Base-by-base conservation (phyloP, 2,888 invertebrate genomes). In the Drosophila maculinotata region DNA sequence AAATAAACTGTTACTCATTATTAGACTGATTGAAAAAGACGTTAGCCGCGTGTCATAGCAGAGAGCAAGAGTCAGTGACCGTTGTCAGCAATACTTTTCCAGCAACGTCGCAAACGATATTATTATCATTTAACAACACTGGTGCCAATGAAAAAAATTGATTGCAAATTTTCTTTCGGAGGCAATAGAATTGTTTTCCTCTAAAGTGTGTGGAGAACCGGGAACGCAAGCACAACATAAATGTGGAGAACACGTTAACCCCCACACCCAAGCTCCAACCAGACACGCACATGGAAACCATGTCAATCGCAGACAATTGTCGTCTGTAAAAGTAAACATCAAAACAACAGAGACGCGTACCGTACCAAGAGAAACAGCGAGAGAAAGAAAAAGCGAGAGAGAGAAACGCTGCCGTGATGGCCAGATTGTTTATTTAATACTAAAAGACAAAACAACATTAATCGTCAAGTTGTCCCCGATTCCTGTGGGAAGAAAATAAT, bases 171-270 rank as follows among this genome's bases (percentile, higher is more conserved):
- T 48, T 25, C 33, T 20, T 36, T 45, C 57, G 54, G 52, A 59
- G 58, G 62, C 41, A 59, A 54, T 56, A 65, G 59, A 60, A 57
- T 51, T 38, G 20, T 47, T 66, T 78, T 56, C 44, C 36, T 72
- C 65, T 75, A 83, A 88, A 88, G 87, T 86, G 74, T 73, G 78
- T 84, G 51, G 76, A 76, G 76, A 88, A 82, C 76, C 78, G 85
- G 76, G 81, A 81, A 79, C 60, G 76, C 67, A 74, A 65, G 64
- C 74, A 70, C 77, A 84, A 39, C n/a, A 8, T 20, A 17, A n/a
- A 3, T 12, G 17, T 4, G 28, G n/a, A 12, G 7, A 26, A 14
- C 14, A 17, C 20, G 33, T 25, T 0, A 57, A 44, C 28, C 23
- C 1, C n/a, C 12, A 4, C n/a, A 31, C 3, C 30, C 10, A n/a